These are phyloP conservation scores for Cossypha polioptera DNA, from an alignment of 2,797 vertebrate genomes.

Conservation along the genomic window DNA sequence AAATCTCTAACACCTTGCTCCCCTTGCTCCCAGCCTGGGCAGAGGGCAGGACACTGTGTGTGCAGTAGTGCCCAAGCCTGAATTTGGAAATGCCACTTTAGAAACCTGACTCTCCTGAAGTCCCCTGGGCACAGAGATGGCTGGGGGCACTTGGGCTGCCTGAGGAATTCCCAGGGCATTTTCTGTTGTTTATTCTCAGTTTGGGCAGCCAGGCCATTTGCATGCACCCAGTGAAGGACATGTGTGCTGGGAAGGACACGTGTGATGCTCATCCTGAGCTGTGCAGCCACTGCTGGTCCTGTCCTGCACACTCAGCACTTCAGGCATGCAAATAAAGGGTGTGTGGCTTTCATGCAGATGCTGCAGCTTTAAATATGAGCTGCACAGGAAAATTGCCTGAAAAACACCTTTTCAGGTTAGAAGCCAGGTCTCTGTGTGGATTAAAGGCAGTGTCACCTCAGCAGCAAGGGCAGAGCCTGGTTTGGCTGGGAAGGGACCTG, in stretches of 20 bases:
- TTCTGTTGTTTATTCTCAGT: background rate
- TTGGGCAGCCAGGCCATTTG: background rate
- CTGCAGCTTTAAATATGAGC: background rate
- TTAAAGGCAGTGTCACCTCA: background rate
- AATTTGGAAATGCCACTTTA: background rate
- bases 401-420: constrained; percentile 2
- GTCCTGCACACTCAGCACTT: background rate
- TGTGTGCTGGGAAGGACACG: accelerated
- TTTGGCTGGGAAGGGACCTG: background rate
- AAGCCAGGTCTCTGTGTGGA: background rate
- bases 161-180: background rate
- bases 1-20: background rate
- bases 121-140: background rate
- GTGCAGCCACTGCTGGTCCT: background rate
- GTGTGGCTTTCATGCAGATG: background rate
- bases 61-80: background rate
- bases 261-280: background rate
- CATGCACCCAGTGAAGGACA: background rate
- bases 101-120: background rate
- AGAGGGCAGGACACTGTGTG: accelerated
- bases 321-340: background rate
- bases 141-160: background rate
- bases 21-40: background rate
- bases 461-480: background rate
- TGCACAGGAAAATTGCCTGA: background rate